phyloP scores from a whole-genome alignment of 23 tunicate species.

The Oikopleura vanhoeffeni region DNA sequence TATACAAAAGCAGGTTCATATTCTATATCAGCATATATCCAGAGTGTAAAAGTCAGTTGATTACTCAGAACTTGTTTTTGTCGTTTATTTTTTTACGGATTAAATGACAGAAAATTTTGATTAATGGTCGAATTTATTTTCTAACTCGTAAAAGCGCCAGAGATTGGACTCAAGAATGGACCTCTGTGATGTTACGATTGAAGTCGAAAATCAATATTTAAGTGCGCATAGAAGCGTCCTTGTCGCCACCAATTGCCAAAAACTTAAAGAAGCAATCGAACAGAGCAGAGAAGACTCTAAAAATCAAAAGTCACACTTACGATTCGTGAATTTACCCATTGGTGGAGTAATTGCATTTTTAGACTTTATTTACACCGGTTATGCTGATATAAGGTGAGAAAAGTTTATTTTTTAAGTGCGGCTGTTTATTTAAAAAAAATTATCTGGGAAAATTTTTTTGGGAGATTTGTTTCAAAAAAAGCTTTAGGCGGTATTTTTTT shows the following conservation, averaged over 20 bases:
- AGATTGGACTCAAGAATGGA: not conserved
- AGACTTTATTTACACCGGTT: constrained; percentile 9
- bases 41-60: too few relatives aligned
- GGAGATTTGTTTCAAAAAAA: too few relatives aligned
- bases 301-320: not conserved
- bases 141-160: not conserved
- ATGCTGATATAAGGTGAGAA: not conserved
- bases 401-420: too few relatives aligned
- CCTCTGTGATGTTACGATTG: not conserved
- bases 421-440: too few relatives aligned
- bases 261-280: not conserved
- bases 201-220: not conserved
- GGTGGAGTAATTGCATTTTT: not conserved
- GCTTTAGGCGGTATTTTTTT: too few relatives aligned
- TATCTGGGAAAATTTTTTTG: too few relatives aligned
- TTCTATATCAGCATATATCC: too few relatives aligned
- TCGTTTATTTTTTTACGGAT: too few relatives aligned
- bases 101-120: too few relatives aligned
- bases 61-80: too few relatives aligned
- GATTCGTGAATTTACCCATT: not conserved
- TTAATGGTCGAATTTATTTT: too few relatives aligned
- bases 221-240: not conserved
- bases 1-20: too few relatives aligned
- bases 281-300: not conserved
- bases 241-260: not conserved